Conservation (phyloP, 2,888 invertebrate species). For the Archaeoteleia sp. region DNA sequence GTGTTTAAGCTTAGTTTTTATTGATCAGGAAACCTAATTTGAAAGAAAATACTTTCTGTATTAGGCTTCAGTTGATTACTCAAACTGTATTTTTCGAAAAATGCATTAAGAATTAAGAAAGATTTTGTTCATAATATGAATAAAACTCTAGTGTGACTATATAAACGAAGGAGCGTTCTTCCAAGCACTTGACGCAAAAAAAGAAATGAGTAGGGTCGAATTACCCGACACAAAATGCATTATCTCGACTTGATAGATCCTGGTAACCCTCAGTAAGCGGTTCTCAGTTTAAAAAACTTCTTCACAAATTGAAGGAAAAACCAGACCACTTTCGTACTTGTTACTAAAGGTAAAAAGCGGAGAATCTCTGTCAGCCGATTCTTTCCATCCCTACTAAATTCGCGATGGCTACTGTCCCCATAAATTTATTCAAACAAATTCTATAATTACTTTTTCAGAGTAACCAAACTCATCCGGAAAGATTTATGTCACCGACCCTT, state of each 20-base stretch:
- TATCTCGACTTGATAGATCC: conserved; percentile 72
- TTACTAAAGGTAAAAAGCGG: conserved; percentile 38
- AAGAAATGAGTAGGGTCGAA: conserved; percentile 62
- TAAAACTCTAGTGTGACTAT: too few relatives aligned
- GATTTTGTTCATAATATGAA: too few relatives aligned
- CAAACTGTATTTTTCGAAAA: too few relatives aligned
- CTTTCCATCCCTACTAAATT: conserved; percentile 61
- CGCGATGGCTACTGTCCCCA: conserved; percentile 63
- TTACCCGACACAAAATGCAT: conserved; percentile 73
- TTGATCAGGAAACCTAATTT: too few relatives aligned
- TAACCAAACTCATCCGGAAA: conserved; percentile 48
- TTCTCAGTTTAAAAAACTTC: conserved; percentile 55
- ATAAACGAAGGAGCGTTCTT: conserved; percentile 17
- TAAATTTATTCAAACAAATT: conserved; percentile 74
- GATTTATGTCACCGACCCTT: conserved; percentile 59
- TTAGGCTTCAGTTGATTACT: too few relatives aligned
- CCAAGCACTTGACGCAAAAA: conserved; percentile 41
- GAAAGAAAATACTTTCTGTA: too few relatives aligned
- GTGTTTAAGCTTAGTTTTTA: too few relatives aligned
- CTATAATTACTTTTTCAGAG: conserved; percentile 72
- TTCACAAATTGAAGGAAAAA: conserved; percentile 5
- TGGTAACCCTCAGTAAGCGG: conserved; percentile 54
- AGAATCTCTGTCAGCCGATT: conserved; percentile 59
- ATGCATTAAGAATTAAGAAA: too few relatives aligned
- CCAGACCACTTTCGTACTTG: conserved; percentile 14